These are phyloP conservation scores for Anisognathus igniventris DNA, from an alignment of 2,797 vertebrate species.

Conservation along the genomic window DNA sequence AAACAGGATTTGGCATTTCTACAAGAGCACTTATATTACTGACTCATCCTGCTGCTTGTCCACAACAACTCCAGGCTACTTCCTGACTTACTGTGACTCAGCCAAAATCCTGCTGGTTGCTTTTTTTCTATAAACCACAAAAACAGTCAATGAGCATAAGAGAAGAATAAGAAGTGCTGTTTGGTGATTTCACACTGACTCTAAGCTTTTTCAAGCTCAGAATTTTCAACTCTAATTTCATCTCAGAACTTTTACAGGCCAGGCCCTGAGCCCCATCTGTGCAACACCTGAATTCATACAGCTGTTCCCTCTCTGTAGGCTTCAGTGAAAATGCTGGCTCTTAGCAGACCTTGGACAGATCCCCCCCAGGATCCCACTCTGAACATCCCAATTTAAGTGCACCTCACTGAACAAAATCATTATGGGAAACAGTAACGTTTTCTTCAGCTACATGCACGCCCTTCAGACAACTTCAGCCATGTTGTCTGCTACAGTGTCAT, in stretches of 20 bases:
- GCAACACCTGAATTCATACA: neutral
- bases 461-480: neutral
- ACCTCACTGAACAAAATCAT: neutral
- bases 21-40: neutral
- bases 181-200: neutral
- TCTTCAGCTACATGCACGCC: neutral
- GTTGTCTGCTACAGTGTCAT: neutral
- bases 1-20: neutral
- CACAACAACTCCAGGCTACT: neutral
- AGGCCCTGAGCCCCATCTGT: neutral
- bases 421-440: neutral
- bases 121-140: neutral
- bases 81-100: neutral
- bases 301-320: neutral
- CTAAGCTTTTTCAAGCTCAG: neutral
- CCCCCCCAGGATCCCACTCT: neutral
- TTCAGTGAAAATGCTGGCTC: neutral
- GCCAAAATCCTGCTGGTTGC: neutral
- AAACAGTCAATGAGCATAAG: neutral
- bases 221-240: neutral
- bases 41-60: neutral
- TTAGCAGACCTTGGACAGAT: neutral
- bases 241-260: neutral
- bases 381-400: neutral
- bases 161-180: neutral